phyloP scores from a whole-genome alignment of 2,113 vertebrate species.

The Psophia crepitans region DNA sequence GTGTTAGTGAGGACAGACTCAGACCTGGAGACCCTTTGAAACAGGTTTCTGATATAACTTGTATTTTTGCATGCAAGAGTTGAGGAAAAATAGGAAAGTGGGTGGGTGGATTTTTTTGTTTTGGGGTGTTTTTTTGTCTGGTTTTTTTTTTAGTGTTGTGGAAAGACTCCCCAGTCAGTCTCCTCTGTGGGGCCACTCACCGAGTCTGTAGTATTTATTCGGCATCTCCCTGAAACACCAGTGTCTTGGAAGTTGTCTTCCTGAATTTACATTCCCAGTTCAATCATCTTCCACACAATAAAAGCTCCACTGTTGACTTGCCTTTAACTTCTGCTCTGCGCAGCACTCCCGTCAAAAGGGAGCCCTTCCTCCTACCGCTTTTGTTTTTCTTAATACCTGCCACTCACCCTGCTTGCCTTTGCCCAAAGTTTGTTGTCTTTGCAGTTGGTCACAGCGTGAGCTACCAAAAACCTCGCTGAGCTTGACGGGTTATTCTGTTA shows the following conservation, averaged over 20 bases:
- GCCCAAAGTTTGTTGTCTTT: slow-evolving; percentile 73
- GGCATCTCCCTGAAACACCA: neutral
- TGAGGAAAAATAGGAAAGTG: neutral
- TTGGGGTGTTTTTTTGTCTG: neutral
- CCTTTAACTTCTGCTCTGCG: neutral
- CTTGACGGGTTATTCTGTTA: slow-evolving; percentile 65
- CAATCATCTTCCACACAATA: neutral
- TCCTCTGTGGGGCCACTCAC: neutral
- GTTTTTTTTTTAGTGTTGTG: neutral
- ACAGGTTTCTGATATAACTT: neutral
- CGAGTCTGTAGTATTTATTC: neutral
- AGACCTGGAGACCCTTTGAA: neutral
- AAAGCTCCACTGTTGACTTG: slow-evolving; percentile 31
- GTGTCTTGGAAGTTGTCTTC: neutral
- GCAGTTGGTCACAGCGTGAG: slow-evolving; percentile 62
- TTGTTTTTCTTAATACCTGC: slow-evolving; percentile 58
- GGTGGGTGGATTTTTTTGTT: neutral
- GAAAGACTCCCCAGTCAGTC: neutral
- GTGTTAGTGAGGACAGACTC: accelerated
- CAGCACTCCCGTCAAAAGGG: neutral
- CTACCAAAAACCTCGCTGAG: slow-evolving; percentile 65
- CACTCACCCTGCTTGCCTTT: slow-evolving; percentile 41
- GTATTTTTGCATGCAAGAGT: neutral
- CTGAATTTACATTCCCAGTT: slow-evolving; percentile 11
- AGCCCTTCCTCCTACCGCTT: slow-evolving; percentile 9